Conservation (phyloP, 2,797 vertebrate genomes). For the Rhinella marina region DNA sequence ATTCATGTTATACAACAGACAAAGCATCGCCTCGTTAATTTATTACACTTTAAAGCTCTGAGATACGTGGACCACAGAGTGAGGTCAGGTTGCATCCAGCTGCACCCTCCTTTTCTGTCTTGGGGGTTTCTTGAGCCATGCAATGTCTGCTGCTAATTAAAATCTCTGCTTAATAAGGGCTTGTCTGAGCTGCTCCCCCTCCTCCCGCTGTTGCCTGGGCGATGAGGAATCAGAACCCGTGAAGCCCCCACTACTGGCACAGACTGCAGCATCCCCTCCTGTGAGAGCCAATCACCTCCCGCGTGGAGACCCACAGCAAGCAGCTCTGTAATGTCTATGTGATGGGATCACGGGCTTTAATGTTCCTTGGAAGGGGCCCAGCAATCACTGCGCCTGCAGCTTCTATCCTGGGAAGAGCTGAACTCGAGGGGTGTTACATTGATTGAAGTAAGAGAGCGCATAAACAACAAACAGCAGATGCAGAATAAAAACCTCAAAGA, state of each 20-base stretch:
- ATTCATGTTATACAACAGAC: neutral
- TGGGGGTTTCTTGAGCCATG: slow-evolving; percentile 48
- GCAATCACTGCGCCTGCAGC: slow-evolving; percentile 55
- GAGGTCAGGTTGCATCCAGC: slow-evolving; percentile 26
- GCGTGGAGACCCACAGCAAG: slow-evolving; percentile 57
- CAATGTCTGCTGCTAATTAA: slow-evolving; percentile 55
- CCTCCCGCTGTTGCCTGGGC: slow-evolving; percentile 52
- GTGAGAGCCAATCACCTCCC: slow-evolving; percentile 60
- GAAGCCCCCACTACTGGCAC: slow-evolving; percentile 48
- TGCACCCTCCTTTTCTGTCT: slow-evolving; percentile 26
- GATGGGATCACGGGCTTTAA: slow-evolving; percentile 61
- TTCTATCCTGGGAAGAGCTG: slow-evolving; percentile 54
- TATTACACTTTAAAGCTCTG: neutral
- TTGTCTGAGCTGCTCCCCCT: slow-evolving; percentile 45
- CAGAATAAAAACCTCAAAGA: slow-evolving; percentile 21
- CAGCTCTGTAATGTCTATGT: slow-evolving; percentile 58
- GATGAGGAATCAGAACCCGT: slow-evolving; percentile 30
- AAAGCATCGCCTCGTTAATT: slow-evolving; percentile 18
- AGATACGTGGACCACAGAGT: neutral
- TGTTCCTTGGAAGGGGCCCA: slow-evolving; percentile 60
- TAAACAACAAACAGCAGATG: slow-evolving; percentile 54
- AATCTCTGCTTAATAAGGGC: slow-evolving; percentile 56
- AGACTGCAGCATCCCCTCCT: slow-evolving; percentile 58
- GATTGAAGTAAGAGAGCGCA: slow-evolving; percentile 52
- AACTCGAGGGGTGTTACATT: slow-evolving; percentile 46